Base-by-base conservation (phyloP, 2,888 invertebrate genomes). In the Diplazon laetatorius region DNA sequence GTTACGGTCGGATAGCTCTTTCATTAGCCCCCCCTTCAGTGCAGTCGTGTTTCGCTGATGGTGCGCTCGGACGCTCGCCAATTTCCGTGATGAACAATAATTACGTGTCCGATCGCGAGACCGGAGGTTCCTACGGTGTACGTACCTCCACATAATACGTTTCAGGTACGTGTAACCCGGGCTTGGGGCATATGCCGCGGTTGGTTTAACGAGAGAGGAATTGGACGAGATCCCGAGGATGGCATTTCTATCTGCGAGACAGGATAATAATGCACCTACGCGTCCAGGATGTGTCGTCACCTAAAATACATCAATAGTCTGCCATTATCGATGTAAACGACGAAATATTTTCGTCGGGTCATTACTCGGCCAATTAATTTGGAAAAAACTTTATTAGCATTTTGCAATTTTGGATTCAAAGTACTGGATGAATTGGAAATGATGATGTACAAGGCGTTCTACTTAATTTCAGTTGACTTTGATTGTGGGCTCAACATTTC, bases 21-120 rank as follows among this genome's bases (percentile, higher is more conserved):
- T 78, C 77, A 78, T 78, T 78, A 78, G 77, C 74, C 39, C n/a
- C n/a, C n/a, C n/a, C n/a, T n/a, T n/a, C 69, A 50, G 63, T 74
- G 73, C 63, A 20, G 55, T 39, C 57, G 57, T 77, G 52, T 72
- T 72, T 73, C 63, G 44, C 50, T 46, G 20, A 25, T 14, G 62
- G 22, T 73, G 52, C 60, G 73, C 66, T 52, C 76, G 76, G 74
- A 37, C 75, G 66, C 60, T 70, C 55, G 70, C 78, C 70, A 75
- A 75, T 75, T 78, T 78, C 65, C 75, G 75, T 66, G 62, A 75
- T 66, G 70, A 78, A 78, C 75, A 75, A 75, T 78, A 78, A 78
- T 75, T 78, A 78, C 78, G 78, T 62, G 71, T 71, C 71, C 75
- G 75, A 78, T 75, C 75, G 66, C 60, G 66, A 70, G 60, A 70